Percentiles rank a stretch among this genome's conserved stretches.
Conservation (phyloP, 2,797 vertebrate genomes). For the Oryzias dopingdopingensis region DNA sequence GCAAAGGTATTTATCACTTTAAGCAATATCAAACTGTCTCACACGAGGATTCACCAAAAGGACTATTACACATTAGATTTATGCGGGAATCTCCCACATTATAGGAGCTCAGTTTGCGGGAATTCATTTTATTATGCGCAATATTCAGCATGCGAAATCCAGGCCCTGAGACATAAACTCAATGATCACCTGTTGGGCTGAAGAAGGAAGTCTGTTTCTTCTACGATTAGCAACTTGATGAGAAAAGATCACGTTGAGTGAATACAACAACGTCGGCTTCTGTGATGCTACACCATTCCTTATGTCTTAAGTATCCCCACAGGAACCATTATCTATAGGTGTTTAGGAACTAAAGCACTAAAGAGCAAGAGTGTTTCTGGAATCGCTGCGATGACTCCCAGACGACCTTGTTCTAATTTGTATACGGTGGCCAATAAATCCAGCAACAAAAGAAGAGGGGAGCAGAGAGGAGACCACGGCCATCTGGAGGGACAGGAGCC, state of each 20-base stretch:
- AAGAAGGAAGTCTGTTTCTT: no score
- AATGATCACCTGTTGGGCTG: no score
- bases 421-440: conserved; percentile 63
- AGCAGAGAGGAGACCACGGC: conserved; percentile 14
- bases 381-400: conserved; percentile 53
- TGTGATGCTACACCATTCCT: conserved; percentile 11
- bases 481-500: conserved; percentile 18
- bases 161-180: no score
- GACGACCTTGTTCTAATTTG: conserved; percentile 51
- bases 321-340: conserved; percentile 28
- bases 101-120: no score
- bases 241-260: not conserved
- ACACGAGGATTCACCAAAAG: no score
- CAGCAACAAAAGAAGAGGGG: conserved; percentile 17
- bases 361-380: conserved; percentile 33
- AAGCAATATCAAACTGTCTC: no score
- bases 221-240: no score
- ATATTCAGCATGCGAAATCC: no score
- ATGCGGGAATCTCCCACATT: no score
- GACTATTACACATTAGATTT: no score
- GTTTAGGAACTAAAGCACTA: conserved; percentile 59
- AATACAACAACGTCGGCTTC: not conserved
- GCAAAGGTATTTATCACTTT: no score
- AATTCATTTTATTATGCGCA: no score
- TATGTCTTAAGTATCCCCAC: not conserved